phyloP scores from a whole-genome alignment of 1,140 invertebrate species.

The Oryctes rhinoceros region DNA sequence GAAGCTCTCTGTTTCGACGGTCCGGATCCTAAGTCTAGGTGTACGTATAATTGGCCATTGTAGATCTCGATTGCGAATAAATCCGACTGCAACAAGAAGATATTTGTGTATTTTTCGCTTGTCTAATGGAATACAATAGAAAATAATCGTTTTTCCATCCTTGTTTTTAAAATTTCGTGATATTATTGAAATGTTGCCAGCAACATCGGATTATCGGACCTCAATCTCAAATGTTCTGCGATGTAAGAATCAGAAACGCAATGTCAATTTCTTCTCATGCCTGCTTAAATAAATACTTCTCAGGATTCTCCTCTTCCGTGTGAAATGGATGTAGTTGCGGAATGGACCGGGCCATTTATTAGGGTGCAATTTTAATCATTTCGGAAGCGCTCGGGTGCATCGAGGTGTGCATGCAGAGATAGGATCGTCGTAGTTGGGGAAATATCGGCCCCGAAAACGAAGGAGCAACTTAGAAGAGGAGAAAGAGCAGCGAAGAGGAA shows the following conservation, averaged over 20 bases:
- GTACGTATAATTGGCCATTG: conserved; percentile 91
- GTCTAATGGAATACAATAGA: no score
- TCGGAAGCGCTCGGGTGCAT: background rate
- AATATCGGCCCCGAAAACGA: conserved; percentile 5
- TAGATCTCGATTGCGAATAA: conserved; percentile 94
- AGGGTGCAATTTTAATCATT: conserved; percentile 21
- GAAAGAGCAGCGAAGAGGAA: no score
- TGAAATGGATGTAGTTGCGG: background rate
- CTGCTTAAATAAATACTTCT: background rate
- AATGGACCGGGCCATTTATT: conserved; percentile 5
- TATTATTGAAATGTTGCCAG: no score
- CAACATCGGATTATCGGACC: no score
- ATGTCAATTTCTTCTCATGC: no score
- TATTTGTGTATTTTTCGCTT: no score
- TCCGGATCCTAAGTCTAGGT: conserved; percentile 92
- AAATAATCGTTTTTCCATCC: no score
- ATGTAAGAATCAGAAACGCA: no score
- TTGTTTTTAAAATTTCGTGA: no score
- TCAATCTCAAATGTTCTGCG: no score
- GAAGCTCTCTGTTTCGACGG: conserved; percentile 85
- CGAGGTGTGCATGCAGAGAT: background rate
- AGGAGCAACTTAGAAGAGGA: background rate
- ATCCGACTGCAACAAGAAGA: conserved; percentile 71
- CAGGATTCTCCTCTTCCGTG: background rate
- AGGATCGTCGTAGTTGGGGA: background rate